phyloP scores from a whole-genome alignment of 2,888 invertebrate genomes.

The Agrochola lychnidis region DNA sequence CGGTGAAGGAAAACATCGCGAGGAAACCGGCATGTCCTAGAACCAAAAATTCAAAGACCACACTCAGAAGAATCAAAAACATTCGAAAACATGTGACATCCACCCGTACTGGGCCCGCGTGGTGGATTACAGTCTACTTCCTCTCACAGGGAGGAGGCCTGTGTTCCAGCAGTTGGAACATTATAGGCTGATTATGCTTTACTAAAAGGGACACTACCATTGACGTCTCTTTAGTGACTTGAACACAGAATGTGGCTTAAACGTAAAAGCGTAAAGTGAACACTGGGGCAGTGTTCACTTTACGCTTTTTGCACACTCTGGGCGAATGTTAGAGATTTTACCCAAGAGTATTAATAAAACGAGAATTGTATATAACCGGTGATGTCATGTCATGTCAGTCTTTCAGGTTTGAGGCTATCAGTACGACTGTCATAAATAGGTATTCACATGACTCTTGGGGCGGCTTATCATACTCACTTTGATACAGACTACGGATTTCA shows the following conservation, averaged over 20 bases:
- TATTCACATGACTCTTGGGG: slow-evolving; percentile 20
- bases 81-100: too few relatives aligned
- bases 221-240: background rate
- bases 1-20: too few relatives aligned
- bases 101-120: too few relatives aligned
- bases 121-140: too few relatives aligned
- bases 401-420: background rate
- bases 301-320: background rate
- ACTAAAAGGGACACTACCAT: background rate
- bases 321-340: background rate
- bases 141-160: too few relatives aligned
- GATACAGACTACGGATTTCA: background rate
- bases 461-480: slow-evolving; percentile 7
- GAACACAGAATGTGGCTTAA: too few relatives aligned
- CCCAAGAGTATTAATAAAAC: slow-evolving; percentile 12
- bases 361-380: slow-evolving; percentile 19
- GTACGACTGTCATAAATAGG: slow-evolving; percentile 21
- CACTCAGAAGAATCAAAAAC: too few relatives aligned
- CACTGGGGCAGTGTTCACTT: background rate
- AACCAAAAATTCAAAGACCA: too few relatives aligned
- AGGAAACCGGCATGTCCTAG: too few relatives aligned
- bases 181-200: too few relatives aligned
- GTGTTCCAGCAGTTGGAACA: too few relatives aligned
- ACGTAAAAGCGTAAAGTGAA: too few relatives aligned
- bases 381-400: background rate